phyloP scores from a whole-genome alignment of 2,797 vertebrate species.

The Gadopsis bispinosus region DNA sequence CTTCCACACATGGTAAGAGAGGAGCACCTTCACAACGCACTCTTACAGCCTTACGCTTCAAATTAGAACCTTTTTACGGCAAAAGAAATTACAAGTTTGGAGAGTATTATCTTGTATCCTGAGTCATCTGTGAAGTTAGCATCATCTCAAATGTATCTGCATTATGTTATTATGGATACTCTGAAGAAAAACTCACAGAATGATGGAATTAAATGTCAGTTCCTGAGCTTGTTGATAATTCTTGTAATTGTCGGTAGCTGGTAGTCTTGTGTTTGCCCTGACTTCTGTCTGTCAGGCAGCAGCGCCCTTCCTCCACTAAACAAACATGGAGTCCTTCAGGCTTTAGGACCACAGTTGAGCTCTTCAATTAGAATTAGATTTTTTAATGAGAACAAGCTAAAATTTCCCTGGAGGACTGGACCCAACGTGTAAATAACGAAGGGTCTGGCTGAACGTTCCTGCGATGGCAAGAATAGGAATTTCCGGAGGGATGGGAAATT shows the following conservation, averaged over 20 bases:
- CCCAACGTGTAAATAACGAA: background rate
- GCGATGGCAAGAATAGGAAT: background rate
- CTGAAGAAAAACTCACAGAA: no score
- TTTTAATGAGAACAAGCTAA: background rate
- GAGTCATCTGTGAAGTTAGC: background rate
- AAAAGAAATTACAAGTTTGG: background rate
- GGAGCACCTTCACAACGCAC: no score
- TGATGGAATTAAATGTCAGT: no score
- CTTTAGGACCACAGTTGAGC: background rate
- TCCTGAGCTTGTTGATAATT: background rate
- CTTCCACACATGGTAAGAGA: conserved; percentile 97
- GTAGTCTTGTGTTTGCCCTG: background rate
- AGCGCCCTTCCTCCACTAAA: background rate
- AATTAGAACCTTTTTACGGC: background rate
- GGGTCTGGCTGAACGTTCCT: no score
- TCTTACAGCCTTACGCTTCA: background rate
- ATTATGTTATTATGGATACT: background rate
- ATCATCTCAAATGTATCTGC: background rate
- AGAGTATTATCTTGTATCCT: background rate
- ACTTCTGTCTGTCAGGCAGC: conserved; percentile 1
- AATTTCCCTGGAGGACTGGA: background rate
- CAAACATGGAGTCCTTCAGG: background rate
- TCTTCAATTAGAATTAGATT: background rate
- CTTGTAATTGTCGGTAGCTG: background rate
- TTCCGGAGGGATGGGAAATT: background rate